phyloP scores from a whole-genome alignment of 2,888 invertebrate species.

The Xylocampa areola region DNA sequence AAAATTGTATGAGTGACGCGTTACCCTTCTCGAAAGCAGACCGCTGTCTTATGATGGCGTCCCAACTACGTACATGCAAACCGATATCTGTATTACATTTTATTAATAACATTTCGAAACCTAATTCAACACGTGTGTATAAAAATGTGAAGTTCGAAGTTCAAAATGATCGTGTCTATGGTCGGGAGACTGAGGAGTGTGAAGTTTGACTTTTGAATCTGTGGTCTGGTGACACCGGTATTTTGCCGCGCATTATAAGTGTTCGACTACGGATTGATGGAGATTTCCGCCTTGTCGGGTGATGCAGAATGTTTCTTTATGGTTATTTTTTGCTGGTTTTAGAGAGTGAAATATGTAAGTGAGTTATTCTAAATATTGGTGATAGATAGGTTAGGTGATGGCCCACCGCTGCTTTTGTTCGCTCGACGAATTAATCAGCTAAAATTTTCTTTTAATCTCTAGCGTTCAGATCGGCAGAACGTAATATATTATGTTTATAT shows the following conservation, averaged over 20 bases:
- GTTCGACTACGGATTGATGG: slow-evolving; percentile 50
- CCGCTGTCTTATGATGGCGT: no score
- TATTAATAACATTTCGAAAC: slow-evolving; percentile 24
- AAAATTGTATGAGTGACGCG: no score
- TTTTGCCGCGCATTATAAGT: slow-evolving; percentile 41
- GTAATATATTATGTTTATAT: slow-evolving; percentile 25
- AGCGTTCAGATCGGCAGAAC: slow-evolving; percentile 13
- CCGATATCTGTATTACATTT: slow-evolving; percentile 22
- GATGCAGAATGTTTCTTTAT: slow-evolving; percentile 17
- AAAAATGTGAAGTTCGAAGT: slow-evolving; percentile 12
- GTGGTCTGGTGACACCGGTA: slow-evolving; percentile 31
- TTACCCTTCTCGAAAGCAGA: no score
- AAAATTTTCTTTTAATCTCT: slow-evolving; percentile 3
- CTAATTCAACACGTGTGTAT: slow-evolving; percentile 6
- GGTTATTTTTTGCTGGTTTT: no score
- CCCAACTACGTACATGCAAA: no score
- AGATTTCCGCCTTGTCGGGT: slow-evolving; percentile 30
- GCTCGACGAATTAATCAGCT: slow-evolving; percentile 42
- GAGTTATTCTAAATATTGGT: slow-evolving; percentile 31
- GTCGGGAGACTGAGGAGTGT: slow-evolving; percentile 29
- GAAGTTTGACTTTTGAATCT: no score
- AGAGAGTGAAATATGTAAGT: slow-evolving; percentile 24
- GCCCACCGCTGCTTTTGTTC: slow-evolving; percentile 7
- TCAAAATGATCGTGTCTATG: slow-evolving; percentile 19
- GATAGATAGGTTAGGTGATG: slow-evolving; percentile 9